phyloP scores from a whole-genome alignment of 2,113 vertebrate species.

The Meriones unguiculatus region DNA sequence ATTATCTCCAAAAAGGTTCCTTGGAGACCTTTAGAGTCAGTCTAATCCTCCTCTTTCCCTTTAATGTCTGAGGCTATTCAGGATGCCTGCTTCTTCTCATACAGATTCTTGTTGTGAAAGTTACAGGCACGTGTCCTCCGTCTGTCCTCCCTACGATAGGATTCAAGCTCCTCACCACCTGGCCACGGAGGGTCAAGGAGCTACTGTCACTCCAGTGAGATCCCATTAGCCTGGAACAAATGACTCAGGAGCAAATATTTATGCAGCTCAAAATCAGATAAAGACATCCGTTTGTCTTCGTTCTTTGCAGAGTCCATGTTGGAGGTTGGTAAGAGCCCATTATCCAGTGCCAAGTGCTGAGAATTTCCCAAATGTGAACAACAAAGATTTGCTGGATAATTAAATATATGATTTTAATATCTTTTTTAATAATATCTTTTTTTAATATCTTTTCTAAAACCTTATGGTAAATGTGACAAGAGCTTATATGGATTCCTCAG shows the following conservation, averaged over 20 bases:
- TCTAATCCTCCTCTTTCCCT: not conserved
- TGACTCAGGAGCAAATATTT: not conserved
- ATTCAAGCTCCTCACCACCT: not conserved
- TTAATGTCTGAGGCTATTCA: not conserved
- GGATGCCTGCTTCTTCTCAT: not conserved
- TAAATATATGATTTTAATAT: not conserved
- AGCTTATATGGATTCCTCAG: not conserved
- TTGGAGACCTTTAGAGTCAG: not conserved
- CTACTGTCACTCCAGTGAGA: not conserved
- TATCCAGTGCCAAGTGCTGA: not conserved
- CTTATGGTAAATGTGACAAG: not conserved
- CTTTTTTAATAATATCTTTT: not conserved
- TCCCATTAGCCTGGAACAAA: not conserved
- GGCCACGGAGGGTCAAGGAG: not conserved
- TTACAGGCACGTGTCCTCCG: not conserved
- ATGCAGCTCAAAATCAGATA: not conserved
- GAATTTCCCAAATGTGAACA: not conserved
- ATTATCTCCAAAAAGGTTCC: constrained; percentile 37
- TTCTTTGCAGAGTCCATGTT: not conserved
- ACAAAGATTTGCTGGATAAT: not conserved
- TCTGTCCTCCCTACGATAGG: not conserved
- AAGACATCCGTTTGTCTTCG: not conserved
- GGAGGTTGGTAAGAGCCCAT: not conserved
- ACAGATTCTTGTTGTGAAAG: not conserved
- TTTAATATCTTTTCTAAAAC: not conserved